Base-by-base conservation (phyloP, 92 coral and sea anemone genomes). In the Metridium senile region DNA sequence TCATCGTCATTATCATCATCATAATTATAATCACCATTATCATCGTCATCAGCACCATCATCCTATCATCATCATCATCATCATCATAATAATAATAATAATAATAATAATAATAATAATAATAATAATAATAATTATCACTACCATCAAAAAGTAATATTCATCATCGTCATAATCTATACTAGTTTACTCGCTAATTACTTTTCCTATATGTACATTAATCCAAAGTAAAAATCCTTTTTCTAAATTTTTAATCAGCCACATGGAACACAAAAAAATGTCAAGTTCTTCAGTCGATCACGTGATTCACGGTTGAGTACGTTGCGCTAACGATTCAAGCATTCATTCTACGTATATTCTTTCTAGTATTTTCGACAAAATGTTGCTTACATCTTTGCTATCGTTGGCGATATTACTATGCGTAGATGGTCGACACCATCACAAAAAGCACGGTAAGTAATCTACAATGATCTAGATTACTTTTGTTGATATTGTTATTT, bases 261-360 rank as follows among this genome's bases (percentile, higher is more conserved):
- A 4, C 13, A 6, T 4, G 13, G 8, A 13, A 39, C 8, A 39
- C 49, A 39, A 39, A 39, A 39, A 39, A 39, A 39, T 54, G 16
- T 54, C 59, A 54, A 54, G 3, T 54, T 63, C 8, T 31, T 28
- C n/a, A n/a, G n/a, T n/a, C 28, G n/a, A 58, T 71, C 76, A 72
- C 76, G 76, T 72, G 76, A 20, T 54, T 32, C 61, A 72, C 47
- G 76, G 65, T 31, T 72, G 76, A 56, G 25, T 26, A 7, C 64
- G 45, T 25, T 56, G 52, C 62, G 31, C 66, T 72, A 54, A 72
- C 51, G 51, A 19, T 11, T 56, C 46, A 56, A 33, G 62, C 56
- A 56, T 56, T 56, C 66, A 1, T 1, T 21, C 65, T 13, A 13
- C 21, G 21, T n/a, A 13, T 35, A 28, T 63, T 63, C 69, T 31